These are phyloP conservation scores for Drosophila bipectinata DNA, from an alignment of 1,140 invertebrate genomes.

Conservation along the genomic window DNA sequence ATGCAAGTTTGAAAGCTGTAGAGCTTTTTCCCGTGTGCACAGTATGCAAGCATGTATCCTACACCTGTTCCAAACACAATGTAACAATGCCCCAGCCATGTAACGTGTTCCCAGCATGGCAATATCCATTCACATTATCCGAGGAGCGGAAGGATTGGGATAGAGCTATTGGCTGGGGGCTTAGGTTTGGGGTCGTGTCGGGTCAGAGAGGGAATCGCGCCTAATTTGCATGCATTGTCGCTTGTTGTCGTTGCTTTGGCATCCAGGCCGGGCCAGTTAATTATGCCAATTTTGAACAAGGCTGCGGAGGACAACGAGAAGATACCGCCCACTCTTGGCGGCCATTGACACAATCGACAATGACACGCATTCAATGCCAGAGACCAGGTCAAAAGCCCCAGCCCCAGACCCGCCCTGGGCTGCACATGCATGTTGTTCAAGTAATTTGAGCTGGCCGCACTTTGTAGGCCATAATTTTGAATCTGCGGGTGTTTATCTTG, in stretches of 20 bases:
- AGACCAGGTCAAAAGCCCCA: constrained; percentile 4
- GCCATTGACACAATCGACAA: constrained; percentile 62
- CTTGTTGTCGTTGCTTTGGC: constrained; percentile 38
- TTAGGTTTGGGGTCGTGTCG: constrained; percentile 29
- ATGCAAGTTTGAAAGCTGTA: background rate
- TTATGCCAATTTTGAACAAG: constrained; percentile 56
- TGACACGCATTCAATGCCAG: constrained; percentile 42
- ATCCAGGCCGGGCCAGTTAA: constrained; percentile 45
- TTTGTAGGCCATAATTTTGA: constrained; percentile 64
- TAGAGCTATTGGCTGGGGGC: background rate
- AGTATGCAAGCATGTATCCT: background rate
- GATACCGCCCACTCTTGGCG: constrained; percentile 23
- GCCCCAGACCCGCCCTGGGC: constrained; percentile 6
- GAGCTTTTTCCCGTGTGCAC: background rate
- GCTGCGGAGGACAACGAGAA: constrained; percentile 33
- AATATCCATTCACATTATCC: constrained; percentile 10
- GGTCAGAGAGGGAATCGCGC: constrained; percentile 49
- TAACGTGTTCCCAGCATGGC: constrained; percentile 17
- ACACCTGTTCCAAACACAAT: constrained; percentile 35
- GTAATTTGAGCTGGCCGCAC: constrained; percentile 54
- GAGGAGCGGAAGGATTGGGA: background rate
- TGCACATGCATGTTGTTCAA: constrained; percentile 26
- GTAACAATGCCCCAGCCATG: constrained; percentile 23
- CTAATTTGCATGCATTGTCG: constrained; percentile 73
- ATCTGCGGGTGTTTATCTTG: constrained; percentile 45